Percentiles rank a stretch among this genome's conserved stretches.
These are phyloP conservation scores for Simalia tracyae DNA, from an alignment of 2,797 vertebrate species.

Conservation along the genomic window DNA sequence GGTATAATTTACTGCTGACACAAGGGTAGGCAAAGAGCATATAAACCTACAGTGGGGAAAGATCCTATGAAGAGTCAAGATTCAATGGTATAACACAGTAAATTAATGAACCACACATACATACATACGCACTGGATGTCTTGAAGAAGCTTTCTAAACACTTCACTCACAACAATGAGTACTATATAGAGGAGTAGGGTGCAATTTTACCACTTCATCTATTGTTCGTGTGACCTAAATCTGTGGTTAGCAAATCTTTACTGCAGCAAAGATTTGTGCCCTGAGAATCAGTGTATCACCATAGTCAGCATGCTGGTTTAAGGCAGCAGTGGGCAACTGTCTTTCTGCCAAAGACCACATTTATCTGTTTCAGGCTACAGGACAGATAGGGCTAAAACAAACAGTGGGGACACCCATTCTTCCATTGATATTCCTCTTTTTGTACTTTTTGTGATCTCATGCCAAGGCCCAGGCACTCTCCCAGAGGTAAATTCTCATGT, in stretches of 20 bases:
- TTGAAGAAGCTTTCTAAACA: background rate
- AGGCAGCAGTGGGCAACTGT: background rate
- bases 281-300: background rate
- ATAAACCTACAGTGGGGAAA: background rate
- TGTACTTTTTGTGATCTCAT: background rate
- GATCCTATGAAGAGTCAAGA: background rate
- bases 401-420: background rate
- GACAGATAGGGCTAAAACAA: background rate
- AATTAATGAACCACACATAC: background rate
- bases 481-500: background rate
- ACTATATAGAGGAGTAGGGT: background rate
- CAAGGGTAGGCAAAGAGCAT: background rate
- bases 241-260: background rate
- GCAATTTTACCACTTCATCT: background rate
- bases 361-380: background rate
- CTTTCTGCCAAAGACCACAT: background rate
- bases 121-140: background rate
- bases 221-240: background rate
- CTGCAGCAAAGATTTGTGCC: background rate
- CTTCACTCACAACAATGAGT: background rate
- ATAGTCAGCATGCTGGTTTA: background rate
- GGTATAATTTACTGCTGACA: background rate
- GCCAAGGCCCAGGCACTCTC: background rate
- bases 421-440: background rate
- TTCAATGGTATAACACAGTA: background rate